Base-by-base conservation (phyloP, 2,888 invertebrate genomes). In the Mythimna ferrago region DNA sequence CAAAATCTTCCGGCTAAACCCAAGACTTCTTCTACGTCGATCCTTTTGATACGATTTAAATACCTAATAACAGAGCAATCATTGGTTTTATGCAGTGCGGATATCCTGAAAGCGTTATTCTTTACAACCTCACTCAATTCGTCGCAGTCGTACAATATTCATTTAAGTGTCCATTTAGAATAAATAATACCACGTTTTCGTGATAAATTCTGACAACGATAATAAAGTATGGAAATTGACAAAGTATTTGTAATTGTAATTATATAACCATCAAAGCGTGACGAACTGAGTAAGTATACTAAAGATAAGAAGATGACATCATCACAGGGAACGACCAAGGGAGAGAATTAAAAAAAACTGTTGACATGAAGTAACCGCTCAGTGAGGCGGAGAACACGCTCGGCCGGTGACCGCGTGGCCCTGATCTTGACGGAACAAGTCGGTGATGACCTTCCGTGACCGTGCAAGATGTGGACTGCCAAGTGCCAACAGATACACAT, bases 401-500 rank as follows among this genome's bases (percentile, higher is more conserved):
- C 89, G 93, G 92, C 89, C 93, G 89, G 90, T 91, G 94, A 94
- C 93, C 93, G 92, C 90, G 86, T 93, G 93, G 92, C 95, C 94
- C 90, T 95, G 95, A 95, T 95, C 94, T 95, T 94, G 93, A 88
- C 90, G 90, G 91, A 92, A 90, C 88, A 86, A 87, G 84, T 80
- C 76, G 71, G 79, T 87, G 85, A 88, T 87, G 89, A 90, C 89
- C 88, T 91, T 85, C 79, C 66, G 76, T 83, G 80, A 88, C 86
- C 86, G 81, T 76, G 74, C 69, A 83, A 82, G 80, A 84, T 81
- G 81, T 76, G 78, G 67, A 77, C 66, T 67, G 71, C 41, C 58
- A 60, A 83, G 53, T 67, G 71, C 35, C 58, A 62, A 83, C 48
- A 69, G 61, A 76, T 66, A 77, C 16, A 54, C 63, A 48, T 44